Evolutionary conservation across 2,888 invertebrate species (phyloP), one percentile per base, ranked within the genome.

Genomic region (Drosophila trichaetosa): DNA sequence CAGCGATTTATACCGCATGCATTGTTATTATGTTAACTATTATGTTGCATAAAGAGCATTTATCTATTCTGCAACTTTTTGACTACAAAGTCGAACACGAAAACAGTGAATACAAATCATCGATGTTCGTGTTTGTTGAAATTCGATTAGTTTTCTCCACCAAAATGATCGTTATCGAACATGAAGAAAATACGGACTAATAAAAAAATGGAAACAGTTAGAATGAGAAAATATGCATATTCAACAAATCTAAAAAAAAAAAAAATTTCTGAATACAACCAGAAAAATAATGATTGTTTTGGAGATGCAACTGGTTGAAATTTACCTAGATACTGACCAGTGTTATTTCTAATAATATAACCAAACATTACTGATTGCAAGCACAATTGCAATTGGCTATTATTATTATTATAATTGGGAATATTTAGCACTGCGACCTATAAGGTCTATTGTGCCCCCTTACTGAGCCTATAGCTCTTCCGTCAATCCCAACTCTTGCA

Each of bases 81-180:
- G 76, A 70, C 73, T 73, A 87, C 82, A 76, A 82, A 87, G 75
- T 75, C 76, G 66, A 76, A 72, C 76, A 71, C 79, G 64, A 68
- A 73, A 78, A 68, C 69, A 84, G 69, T 71, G 57, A 48, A 68
- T 38, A 48, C 61, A 52, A 68, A 46, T 48, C 33, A 73, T 78
- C 64, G 76, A 73, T 73, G 36, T 65, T 40, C 29, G n/a, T 61
- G 49, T 69, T 59, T 33, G 51, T 49, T 53, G 18, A 18, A 65
- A 34, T 31, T 27, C 52, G 48, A 64, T 57, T 42, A 34, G 13
- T 31, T 46, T 57, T 36, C 4, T 18, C 0, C 5, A 13, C 1
- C 8, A 24, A 11, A 4, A 4, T 11, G 11, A 67, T 62, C 48
- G 70, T 38, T 64, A 64, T 36, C 42, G 56, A 31, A n/a, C 13